Conservation (phyloP, 2,888 invertebrate species). For the Troglohyphantes excavatus region DNA sequence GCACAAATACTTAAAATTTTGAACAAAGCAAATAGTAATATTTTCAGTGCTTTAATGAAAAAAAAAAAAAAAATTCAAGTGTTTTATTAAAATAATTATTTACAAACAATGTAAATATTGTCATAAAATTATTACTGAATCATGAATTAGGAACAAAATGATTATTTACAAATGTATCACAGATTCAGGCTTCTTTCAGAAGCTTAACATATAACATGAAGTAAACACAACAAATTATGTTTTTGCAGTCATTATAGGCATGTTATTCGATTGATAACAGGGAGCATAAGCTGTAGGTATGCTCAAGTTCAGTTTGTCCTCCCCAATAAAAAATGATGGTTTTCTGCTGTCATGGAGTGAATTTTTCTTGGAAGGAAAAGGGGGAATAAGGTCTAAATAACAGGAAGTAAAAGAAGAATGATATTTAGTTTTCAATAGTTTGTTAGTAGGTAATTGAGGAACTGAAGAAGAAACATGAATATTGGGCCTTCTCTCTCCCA, state of each 20-base stretch:
- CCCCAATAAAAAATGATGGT: conserved; percentile 12
- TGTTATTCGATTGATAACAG: background rate
- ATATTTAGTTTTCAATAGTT: background rate
- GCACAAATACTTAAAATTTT: too few relatives aligned
- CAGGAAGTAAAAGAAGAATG: background rate
- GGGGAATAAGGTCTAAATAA: conserved; percentile 26
- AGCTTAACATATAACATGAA: background rate
- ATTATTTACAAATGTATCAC: conserved; percentile 27
- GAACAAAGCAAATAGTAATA: too few relatives aligned
- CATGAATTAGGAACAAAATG: background rate
- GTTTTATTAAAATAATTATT: background rate
- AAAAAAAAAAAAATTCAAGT: too few relatives aligned
- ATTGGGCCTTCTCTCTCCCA: background rate
- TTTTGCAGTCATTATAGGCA: background rate
- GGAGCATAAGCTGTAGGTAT: background rate
- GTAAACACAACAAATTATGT: background rate
- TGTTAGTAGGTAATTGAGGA: conserved; percentile 32
- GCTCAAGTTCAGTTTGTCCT: conserved; percentile 9
- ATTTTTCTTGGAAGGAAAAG: background rate
- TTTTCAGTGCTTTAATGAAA: too few relatives aligned
- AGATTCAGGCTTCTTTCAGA: background rate
- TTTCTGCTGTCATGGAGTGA: background rate
- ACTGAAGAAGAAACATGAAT: conserved; percentile 42
- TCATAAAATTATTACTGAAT: background rate
- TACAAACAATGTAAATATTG: background rate